A percentile compares a stretch with the other conserved stretches of the same genome.
Evolutionary conservation across 2,797 vertebrate genomes (phyloP).

Genomic region (Fundulus diaphanus): DNA sequence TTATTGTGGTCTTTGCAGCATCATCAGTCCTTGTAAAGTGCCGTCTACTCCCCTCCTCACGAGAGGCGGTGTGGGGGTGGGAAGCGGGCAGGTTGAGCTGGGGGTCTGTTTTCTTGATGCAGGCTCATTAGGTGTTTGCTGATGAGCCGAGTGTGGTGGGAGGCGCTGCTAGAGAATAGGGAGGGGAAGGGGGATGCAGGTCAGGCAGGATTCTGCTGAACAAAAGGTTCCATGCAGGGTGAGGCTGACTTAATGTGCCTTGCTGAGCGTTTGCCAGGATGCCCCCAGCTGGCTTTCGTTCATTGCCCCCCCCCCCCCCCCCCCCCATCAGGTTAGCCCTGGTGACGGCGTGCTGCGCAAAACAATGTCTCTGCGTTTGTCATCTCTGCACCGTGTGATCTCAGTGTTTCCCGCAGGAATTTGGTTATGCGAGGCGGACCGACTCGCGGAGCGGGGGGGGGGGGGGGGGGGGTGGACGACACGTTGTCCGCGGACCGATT

Average conservation of each 20-base stretch:
- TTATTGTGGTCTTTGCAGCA: conserved; percentile 99
- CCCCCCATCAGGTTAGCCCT: conserved; percentile 66
- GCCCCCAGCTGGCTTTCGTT: conserved; percentile 82
- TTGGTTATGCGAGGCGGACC: too few relatives aligned
- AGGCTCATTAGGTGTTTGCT: conserved; percentile 99
- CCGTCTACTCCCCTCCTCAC: conserved; percentile 87
- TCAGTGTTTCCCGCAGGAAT: too few relatives aligned
- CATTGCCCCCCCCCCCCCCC: conserved; percentile 58
- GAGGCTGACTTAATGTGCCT: conserved; percentile 88
- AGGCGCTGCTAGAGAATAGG: conserved; percentile 73
- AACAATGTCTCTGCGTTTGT: conserved; percentile 85
- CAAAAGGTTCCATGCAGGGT: conserved; percentile 95
- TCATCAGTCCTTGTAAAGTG: conserved; percentile 99
- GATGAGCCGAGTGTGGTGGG: conserved; percentile 91
- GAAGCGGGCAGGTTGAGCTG: conserved; percentile 85
- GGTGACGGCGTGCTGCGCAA: conserved; percentile 81
- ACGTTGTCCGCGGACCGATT: too few relatives aligned
- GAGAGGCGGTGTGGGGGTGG: conserved; percentile 88
- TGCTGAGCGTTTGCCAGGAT: conserved; percentile 91
- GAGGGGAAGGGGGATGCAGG: conserved; percentile 80
- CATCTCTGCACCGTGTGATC: conserved; percentile 77
- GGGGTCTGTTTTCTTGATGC: conserved; percentile 92
- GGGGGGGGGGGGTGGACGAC: too few relatives aligned
- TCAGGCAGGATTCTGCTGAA: conserved; percentile 98
- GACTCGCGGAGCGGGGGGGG: too few relatives aligned